A percentile compares a stretch with the other conserved stretches of the same genome.
Evolutionary conservation across 2,113 vertebrate species (phyloP).

Genomic region (Austrofundulus limnaeus): DNA sequence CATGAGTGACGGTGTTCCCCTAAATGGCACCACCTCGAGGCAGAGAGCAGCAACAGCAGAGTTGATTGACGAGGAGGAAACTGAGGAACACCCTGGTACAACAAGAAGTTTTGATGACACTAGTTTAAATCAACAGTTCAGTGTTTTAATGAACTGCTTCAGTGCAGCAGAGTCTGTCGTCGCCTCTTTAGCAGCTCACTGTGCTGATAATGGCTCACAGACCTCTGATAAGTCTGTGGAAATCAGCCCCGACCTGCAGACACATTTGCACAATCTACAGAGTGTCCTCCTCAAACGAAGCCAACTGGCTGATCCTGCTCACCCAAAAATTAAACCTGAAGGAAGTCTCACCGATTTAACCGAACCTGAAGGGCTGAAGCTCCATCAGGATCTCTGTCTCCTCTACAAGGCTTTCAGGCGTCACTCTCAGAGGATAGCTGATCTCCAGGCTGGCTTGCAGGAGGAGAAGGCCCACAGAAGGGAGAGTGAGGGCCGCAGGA

Average conservation of each 20-base stretch:
- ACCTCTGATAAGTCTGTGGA: constrained; percentile 25
- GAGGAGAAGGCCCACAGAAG: constrained; percentile 35
- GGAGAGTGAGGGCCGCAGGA: constrained; percentile 37
- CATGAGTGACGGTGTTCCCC: constrained; percentile 3
- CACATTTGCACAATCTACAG: constrained; percentile 70
- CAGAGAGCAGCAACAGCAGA: constrained; percentile 11
- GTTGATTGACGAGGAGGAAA: constrained; percentile 13
- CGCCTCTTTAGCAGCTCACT: constrained; percentile 66
- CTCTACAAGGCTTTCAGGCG: constrained; percentile 60
- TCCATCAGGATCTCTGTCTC: constrained; percentile 64
- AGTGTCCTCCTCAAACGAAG: constrained; percentile 58
- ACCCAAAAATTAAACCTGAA: constrained; percentile 2
- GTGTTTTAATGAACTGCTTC: constrained; percentile 65
- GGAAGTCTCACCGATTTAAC: neutral
- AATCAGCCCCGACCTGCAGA: constrained; percentile 48
- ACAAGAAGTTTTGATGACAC: neutral
- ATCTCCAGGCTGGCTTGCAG: constrained; percentile 57
- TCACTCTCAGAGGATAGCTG: constrained; percentile 49
- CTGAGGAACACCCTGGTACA: neutral
- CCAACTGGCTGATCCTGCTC: constrained; percentile 28
- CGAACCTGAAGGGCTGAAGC: constrained; percentile 38
- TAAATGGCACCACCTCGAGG: constrained; percentile 9
- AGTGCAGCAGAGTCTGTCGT: constrained; percentile 63
- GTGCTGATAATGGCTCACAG: constrained; percentile 20
- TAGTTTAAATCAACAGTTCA: constrained; percentile 24